phyloP scores from a whole-genome alignment of 2,888 invertebrate species.

The Leptopilina syphax region DNA sequence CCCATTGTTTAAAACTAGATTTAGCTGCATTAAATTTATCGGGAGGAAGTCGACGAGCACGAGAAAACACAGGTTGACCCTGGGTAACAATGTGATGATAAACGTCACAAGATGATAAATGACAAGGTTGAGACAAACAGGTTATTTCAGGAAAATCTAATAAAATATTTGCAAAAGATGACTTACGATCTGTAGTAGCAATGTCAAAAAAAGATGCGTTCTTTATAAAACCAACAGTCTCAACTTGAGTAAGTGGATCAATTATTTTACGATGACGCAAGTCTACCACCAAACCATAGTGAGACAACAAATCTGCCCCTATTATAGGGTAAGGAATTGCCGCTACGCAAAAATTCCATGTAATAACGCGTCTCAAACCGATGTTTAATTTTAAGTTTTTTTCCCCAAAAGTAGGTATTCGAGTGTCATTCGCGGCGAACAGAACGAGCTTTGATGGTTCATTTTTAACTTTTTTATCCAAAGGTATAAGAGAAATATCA shows the following conservation, averaged over 20 bases:
- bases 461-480: background rate
- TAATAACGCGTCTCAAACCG: background rate
- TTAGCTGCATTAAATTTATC: constrained; percentile 1
- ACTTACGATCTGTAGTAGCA: background rate
- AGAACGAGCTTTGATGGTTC: background rate
- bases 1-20: background rate
- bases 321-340: background rate
- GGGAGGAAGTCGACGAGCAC: background rate
- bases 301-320: background rate
- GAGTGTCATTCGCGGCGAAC: constrained; percentile 8
- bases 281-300: background rate
- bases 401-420: constrained; percentile 15
- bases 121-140: background rate
- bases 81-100: background rate
- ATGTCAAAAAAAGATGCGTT: background rate
- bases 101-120: background rate
- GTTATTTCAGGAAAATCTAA: background rate
- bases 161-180: background rate
- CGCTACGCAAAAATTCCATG: constrained; percentile 27
- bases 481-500: constrained; percentile 8
- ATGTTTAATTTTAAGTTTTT: background rate
- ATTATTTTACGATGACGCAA: background rate
- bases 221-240: background rate
- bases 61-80: background rate
- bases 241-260: background rate